These are phyloP conservation scores for Pristionchus exspectatus DNA, from an alignment of 2,888 invertebrate genomes.

Conservation along the genomic window DNA sequence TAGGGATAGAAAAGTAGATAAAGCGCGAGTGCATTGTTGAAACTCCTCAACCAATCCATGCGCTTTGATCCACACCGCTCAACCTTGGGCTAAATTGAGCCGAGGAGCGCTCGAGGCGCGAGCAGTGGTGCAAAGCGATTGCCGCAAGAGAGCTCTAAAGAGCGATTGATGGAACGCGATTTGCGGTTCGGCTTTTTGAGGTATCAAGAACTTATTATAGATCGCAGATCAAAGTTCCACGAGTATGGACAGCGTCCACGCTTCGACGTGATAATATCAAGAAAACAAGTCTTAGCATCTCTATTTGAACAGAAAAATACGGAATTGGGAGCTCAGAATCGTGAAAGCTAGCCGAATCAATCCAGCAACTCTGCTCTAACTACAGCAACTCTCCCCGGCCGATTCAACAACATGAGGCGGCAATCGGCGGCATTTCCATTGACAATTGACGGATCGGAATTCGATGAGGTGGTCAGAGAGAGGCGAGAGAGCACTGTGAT, in stretches of 20 bases:
- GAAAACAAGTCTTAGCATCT: too few relatives aligned
- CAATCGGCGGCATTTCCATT: conserved; percentile 1
- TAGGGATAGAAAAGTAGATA: not conserved
- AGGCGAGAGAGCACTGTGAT: not conserved
- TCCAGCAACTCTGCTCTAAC: not conserved
- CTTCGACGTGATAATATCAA: too few relatives aligned
- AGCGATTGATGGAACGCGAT: not conserved
- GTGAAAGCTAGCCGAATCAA: not conserved
- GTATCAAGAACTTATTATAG: too few relatives aligned
- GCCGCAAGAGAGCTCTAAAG: not conserved
- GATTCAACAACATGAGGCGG: conserved; percentile 21
- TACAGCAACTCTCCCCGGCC: not conserved
- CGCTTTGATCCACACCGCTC: not conserved
- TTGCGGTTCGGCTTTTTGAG: not conserved
- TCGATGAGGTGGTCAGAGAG: not conserved
- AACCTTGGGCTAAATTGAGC: not conserved
- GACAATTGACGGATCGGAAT: conserved; percentile 43
- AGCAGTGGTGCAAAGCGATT: not conserved
- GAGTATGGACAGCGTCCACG: too few relatives aligned
- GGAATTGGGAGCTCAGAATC: not conserved
- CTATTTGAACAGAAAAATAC: too few relatives aligned
- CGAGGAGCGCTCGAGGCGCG: not conserved
- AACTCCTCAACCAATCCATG: not conserved
- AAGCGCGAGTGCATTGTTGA: not conserved
- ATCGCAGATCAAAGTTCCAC: too few relatives aligned